A percentile compares a stretch with the other conserved stretches of the same genome.
Conservation (phyloP, 2,797 vertebrate genomes). For the Scleropages formosus region DNA sequence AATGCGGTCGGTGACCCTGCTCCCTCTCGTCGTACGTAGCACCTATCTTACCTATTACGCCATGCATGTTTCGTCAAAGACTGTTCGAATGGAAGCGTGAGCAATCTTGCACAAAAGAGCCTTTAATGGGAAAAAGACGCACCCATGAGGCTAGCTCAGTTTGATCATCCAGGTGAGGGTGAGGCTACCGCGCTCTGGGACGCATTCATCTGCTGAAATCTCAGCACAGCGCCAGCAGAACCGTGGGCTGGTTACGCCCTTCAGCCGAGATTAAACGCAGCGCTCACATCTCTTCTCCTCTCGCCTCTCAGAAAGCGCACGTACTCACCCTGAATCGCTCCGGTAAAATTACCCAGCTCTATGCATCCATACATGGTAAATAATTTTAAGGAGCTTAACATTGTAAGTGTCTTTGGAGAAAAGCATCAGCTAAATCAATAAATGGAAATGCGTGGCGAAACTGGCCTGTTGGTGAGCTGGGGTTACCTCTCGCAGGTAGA, state of each 20-base stretch:
- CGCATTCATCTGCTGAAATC: not conserved
- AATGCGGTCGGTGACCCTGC: too few relatives aligned
- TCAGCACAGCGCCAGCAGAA: not conserved
- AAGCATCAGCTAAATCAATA: too few relatives aligned
- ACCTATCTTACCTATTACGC: too few relatives aligned
- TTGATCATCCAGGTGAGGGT: slow-evolving; percentile 2
- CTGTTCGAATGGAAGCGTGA: not conserved
- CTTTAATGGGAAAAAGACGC: not conserved
- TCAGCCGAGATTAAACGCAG: not conserved
- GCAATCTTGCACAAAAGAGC: not conserved
- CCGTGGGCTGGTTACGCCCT: not conserved
- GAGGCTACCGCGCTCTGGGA: not conserved
- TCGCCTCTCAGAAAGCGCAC: not conserved
- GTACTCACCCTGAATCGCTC: too few relatives aligned
- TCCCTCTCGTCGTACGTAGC: too few relatives aligned
- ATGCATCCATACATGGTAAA: too few relatives aligned
- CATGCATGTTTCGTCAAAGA: not conserved
- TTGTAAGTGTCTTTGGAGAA: too few relatives aligned
- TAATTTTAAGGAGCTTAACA: too few relatives aligned
- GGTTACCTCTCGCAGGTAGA: too few relatives aligned
- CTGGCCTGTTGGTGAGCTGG: too few relatives aligned
- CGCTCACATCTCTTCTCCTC: not conserved
- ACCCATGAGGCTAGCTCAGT: not conserved
- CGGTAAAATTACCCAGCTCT: too few relatives aligned
- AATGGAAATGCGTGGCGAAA: too few relatives aligned